phyloP scores from a whole-genome alignment of 2,797 vertebrate species.

The Threskiornis aethiopicus region DNA sequence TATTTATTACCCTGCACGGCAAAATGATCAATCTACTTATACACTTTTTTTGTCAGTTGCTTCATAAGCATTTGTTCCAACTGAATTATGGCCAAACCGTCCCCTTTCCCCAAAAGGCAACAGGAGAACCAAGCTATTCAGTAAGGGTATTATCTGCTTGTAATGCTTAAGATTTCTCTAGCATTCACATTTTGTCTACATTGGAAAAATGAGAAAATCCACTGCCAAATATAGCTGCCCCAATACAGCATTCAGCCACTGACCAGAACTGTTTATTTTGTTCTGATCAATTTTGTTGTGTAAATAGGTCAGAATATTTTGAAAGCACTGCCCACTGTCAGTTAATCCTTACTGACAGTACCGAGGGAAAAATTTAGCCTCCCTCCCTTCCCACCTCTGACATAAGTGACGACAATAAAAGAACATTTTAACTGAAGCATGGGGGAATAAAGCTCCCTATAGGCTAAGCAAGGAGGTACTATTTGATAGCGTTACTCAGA shows the following conservation, averaged over 20 bases:
- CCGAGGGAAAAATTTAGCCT: background rate
- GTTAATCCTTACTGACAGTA: background rate
- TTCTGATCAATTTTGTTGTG: slow-evolving; percentile 6
- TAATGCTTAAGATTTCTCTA: background rate
- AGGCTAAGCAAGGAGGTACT: background rate
- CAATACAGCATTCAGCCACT: background rate
- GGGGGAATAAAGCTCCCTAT: background rate
- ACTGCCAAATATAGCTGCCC: background rate
- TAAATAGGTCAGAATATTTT: slow-evolving; percentile 46
- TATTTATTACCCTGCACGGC: background rate
- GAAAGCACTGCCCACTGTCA: background rate
- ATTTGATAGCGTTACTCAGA: background rate
- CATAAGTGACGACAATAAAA: background rate
- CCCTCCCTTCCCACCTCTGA: background rate
- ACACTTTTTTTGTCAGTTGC: background rate
- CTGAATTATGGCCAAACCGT: background rate
- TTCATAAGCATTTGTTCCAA: slow-evolving; percentile 30
- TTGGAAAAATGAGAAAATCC: background rate
- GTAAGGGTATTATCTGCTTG: background rate
- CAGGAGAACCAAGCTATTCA: background rate
- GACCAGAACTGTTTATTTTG: slow-evolving; percentile 9
- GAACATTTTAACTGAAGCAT: background rate
- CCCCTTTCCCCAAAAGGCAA: background rate
- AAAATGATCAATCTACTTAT: slow-evolving; percentile 20
- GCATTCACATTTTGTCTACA: background rate